Evolutionary conservation across 2,113 vertebrate species (phyloP), one percentile per base, ranked within the genome.

Genomic region (Hemiscyllium ocellatum): DNA sequence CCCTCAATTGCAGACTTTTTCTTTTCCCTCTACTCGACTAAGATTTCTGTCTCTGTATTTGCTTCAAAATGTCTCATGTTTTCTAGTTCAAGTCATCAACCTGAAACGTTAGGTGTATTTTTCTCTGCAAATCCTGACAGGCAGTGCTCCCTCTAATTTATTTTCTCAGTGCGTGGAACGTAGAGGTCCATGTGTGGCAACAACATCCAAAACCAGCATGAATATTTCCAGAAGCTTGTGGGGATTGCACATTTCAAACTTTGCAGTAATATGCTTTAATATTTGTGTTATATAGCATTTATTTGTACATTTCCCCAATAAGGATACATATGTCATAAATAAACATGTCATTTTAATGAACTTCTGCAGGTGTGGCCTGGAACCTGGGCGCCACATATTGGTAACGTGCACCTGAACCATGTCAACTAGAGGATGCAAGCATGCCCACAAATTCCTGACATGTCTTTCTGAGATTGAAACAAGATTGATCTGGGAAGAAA

Each of bases 361-460:
- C 97, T 96, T 97, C 97, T 98, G 96, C 98, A 99, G 99, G 99
- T 99, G 97, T 99, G 99, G 99, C 98, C 99, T 97, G 98, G 99
- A 97, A 99, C 99, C 97, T 99, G 99, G 99, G 98, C 99, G 96
- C 99, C 99, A 97, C 99, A 99, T 97, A 98, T 99, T 98, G 98
- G 99, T 98, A 99, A 98, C 96, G 98, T 99, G 97, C 99, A 99
- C 98, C 98, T 99, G 98, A 99, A 99, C 98, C 99, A 99, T 97
- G 99, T 99, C 98, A 99, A 99, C 98, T 99, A 98, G 98, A 97
- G 94, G 94, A 90, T 97, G 97, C 68, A 97, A 98, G 97, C 97
- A 97, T 97, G 97, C 97, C 97, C 97, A 80, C 97, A 96, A 89
- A 97, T 72, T 95, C 97, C 97, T 97, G 97, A 96, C 96, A 97